phyloP scores from a whole-genome alignment of 2,888 invertebrate genomes.

The Sesia apiformis region DNA sequence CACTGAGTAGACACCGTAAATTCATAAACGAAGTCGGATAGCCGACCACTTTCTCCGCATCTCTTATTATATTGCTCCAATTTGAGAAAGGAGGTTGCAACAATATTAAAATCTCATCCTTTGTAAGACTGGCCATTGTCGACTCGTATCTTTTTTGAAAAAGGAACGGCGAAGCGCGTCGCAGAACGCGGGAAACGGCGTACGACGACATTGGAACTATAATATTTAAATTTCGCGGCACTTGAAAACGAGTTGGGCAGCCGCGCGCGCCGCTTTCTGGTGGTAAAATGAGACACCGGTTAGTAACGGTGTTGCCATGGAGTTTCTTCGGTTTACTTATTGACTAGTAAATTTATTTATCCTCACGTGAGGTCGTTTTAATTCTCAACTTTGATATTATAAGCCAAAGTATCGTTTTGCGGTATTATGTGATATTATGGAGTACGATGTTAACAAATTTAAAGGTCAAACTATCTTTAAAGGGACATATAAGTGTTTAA shows the following conservation, averaged over 20 bases:
- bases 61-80: slow-evolving; percentile 63
- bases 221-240: background rate
- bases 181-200: slow-evolving; percentile 50
- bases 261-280: slow-evolving; percentile 5
- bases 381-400: background rate
- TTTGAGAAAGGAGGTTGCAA: slow-evolving; percentile 60
- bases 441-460: no score
- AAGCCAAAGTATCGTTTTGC: no score
- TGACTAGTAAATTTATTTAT: background rate
- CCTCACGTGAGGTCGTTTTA: background rate
- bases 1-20: slow-evolving; percentile 73
- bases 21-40: slow-evolving; percentile 77
- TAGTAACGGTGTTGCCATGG: slow-evolving; percentile 2
- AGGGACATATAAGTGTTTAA: no score
- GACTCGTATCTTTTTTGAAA: slow-evolving; percentile 59
- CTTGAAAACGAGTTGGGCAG: background rate
- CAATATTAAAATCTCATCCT: slow-evolving; percentile 60
- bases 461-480: no score
- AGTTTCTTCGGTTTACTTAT: no score
- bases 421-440: no score
- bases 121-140: slow-evolving; percentile 60
- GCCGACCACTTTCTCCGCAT: slow-evolving; percentile 69
- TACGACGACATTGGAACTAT: slow-evolving; percentile 39
- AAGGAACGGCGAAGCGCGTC: slow-evolving; percentile 48
- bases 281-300: slow-evolving; percentile 6